phyloP scores from a whole-genome alignment of 1,140 invertebrate genomes.

The Spodoptera frugiperda region DNA sequence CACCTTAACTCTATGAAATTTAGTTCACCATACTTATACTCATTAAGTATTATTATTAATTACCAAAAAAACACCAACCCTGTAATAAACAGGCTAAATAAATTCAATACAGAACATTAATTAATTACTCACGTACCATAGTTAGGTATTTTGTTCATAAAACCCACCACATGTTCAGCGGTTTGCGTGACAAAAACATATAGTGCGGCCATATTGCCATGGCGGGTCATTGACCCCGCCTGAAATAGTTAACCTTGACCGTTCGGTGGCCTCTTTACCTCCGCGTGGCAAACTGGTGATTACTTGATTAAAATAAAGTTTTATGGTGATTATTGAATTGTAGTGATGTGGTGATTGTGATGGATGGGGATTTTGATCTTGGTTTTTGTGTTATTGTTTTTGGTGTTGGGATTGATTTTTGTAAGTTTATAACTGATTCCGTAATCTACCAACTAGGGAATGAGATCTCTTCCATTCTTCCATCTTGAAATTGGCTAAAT shows the following conservation, averaged over 20 bases:
- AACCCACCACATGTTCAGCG: slow-evolving; percentile 46
- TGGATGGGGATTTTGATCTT: neutral
- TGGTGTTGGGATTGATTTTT: too few species aligned
- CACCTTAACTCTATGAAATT: too few species aligned
- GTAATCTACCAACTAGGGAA: too few species aligned
- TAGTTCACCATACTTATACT: too few species aligned
- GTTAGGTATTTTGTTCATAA: slow-evolving; percentile 11
- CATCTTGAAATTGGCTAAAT: too few species aligned
- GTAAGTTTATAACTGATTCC: too few species aligned
- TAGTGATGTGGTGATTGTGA: neutral
- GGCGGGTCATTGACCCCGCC: slow-evolving; percentile 66
- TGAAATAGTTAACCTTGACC: slow-evolving; percentile 80
- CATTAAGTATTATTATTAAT: too few species aligned
- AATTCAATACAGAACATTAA: slow-evolving; percentile 4
- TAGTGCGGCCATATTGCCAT: slow-evolving; percentile 49
- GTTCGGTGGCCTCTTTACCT: slow-evolving; percentile 58
- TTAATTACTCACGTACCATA: neutral
- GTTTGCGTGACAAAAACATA: slow-evolving; percentile 57
- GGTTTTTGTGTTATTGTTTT: neutral
- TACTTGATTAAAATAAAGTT: too few species aligned
- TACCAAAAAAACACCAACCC: neutral
- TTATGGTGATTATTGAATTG: neutral
- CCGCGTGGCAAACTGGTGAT: neutral
- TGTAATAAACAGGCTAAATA: neutral
- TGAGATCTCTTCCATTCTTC: too few species aligned